Conservation (phyloP, 1,140 invertebrate genomes). For the Bombyx mori region ASM3026992v2 NC_085118.1:10478001-10478500, state of each 20-base stretch:
- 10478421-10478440: too few relatives aligned
- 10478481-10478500: too few relatives aligned
- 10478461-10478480: too few relatives aligned
- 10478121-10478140: slow-evolving; percentile 75
- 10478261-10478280: neutral
- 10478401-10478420: too few relatives aligned
- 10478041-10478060: slow-evolving; percentile 71
- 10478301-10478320: too few relatives aligned
- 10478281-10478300: too few relatives aligned
- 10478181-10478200: neutral
- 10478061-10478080: slow-evolving; percentile 68
- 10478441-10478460: too few relatives aligned
- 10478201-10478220: slow-evolving; percentile 4
- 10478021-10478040: slow-evolving; percentile 79
- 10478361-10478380: too few relatives aligned
- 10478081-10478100: slow-evolving; percentile 71
- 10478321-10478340: too few relatives aligned
- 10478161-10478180: slow-evolving; percentile 68
- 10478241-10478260: neutral
- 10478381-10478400: too few relatives aligned
- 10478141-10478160: slow-evolving; percentile 67
- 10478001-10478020: slow-evolving; percentile 78
- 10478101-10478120: slow-evolving; percentile 73
- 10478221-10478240: slow-evolving; percentile 2
- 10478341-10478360: too few relatives aligned